These are phyloP conservation scores for Gephyroberyx darwinii DNA, from an alignment of 2,797 vertebrate genomes.

Conservation along the genomic window DNA sequence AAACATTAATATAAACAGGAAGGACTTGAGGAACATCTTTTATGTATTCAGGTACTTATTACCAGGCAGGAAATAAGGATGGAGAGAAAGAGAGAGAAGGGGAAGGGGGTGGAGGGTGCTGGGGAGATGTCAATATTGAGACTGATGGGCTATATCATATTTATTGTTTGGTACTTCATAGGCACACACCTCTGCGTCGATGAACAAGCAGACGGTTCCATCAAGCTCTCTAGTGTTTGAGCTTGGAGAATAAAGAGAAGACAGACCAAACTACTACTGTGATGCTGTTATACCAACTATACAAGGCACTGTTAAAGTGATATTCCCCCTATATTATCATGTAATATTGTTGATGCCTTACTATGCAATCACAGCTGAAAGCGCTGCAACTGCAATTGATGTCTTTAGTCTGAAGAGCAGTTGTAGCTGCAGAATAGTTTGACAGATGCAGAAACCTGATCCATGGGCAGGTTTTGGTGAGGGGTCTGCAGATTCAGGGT, in stretches of 20 bases:
- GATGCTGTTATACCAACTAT: not conserved
- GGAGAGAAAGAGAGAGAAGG: slow-evolving; percentile 41
- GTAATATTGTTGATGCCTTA: too few relatives aligned
- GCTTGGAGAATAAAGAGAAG: slow-evolving; percentile 6
- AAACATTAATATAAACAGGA: slow-evolving; percentile 88
- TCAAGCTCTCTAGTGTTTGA: slow-evolving; percentile 28
- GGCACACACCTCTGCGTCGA: slow-evolving; percentile 50
- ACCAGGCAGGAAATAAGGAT: slow-evolving; percentile 73
- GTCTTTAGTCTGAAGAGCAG: too few relatives aligned
- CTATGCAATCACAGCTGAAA: too few relatives aligned
- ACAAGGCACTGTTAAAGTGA: too few relatives aligned
- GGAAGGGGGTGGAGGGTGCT: slow-evolving; percentile 37
- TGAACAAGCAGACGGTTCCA: slow-evolving; percentile 34
- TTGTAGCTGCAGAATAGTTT: too few relatives aligned
- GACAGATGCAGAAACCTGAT: too few relatives aligned
- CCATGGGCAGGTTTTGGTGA: too few relatives aligned
- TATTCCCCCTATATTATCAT: too few relatives aligned
- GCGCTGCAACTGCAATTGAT: too few relatives aligned
- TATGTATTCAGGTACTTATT: slow-evolving; percentile 84
- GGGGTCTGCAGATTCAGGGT: too few relatives aligned
- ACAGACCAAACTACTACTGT: slow-evolving; percentile 2
- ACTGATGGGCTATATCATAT: slow-evolving; percentile 65
- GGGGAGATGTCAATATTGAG: slow-evolving; percentile 73
- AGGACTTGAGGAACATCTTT: slow-evolving; percentile 80
- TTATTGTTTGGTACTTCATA: slow-evolving; percentile 66